Base-by-base conservation (phyloP, 2,888 invertebrate genomes). In the Eristalinus sepulchralis region DNA sequence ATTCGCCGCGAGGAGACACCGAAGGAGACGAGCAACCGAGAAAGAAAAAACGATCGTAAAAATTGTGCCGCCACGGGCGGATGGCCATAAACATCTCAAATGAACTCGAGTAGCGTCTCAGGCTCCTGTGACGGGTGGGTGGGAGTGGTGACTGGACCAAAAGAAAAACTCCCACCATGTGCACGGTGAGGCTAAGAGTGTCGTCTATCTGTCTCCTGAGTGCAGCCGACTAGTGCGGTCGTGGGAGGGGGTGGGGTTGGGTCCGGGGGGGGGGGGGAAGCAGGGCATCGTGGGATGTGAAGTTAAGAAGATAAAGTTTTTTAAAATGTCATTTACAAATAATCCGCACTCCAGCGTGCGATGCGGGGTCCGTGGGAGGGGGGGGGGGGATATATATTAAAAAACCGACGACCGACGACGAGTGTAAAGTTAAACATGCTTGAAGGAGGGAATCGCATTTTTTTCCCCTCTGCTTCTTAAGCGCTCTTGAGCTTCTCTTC, bases 251-350 rank as follows among this genome's bases (percentile, higher is more conserved):
- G 17, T 47, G 47, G 17, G 27, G 2, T 27, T 27, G 27, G 5
- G 2, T 2, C 27, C 2, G 27, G n/a, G 1, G 57, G 24, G 10
- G 1, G 22, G 8, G 57, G 11, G 13, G 22, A 22, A n/a, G n/a
- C 2, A n/a, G 39, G n/a, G 39, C 39, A n/a, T n/a, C n/a, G 13
- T 39, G 13, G 11, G 57, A 57, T 57, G 57, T 57, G 11, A 11
- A 57, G 70, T 82, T 76, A 64, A 75, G 75, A 55, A 75, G 80
- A 75, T 81, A 47, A 64, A 76, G 70, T 62, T 31, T 34, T 34
- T 55, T 22, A 24, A 36, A 72, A 83, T 68, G 57, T 31, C 62
- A 83, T 83, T 79, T 59, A 68, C 82, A 78, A 71, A 83, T 83
- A 78, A 71, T 78, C 78, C 57, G 6, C 31, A 63, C 72, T 63